Base-by-base conservation (phyloP, 2,113 vertebrate species). In the Gadus macrocephalus region DNA sequence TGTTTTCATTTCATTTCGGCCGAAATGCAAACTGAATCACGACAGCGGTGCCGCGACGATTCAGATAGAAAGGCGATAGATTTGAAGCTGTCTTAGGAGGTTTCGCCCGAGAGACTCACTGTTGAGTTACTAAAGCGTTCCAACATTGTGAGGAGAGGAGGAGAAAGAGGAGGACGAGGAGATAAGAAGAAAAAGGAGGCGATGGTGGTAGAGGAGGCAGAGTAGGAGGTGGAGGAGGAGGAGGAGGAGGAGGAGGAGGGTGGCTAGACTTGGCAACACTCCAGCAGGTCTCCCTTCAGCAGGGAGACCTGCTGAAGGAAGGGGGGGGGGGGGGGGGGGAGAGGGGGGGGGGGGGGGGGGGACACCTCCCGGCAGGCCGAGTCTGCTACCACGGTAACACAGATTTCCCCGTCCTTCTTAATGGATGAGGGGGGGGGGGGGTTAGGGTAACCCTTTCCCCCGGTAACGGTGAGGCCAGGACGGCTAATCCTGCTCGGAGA, bases 351-450 rank as follows among this genome's bases (percentile, higher is more conserved):
- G 49, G 49, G 1, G n/a, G 49, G 49, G 15, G 11, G 20, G 16
- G 42, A 9, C 42, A 8, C 42, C 42, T 49, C 56, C 42, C 3
- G 42, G 42, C 58, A 76, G 70, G 78, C 77, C 77, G 69, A 61
- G 67, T 49, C 78, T 73, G 83, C 82, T 86, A 79, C 78, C 85
- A 86, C 25, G 77, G 75, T 81, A 83, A 88, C 82, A 78, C 70
- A 74, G 56, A 85, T 58, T 16, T 16, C 55, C 55, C 55, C 55
- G 7, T 14, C 55, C 1, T n/a, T 17, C 61, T 25, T 71, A 75
- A 88, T 89, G 89, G 74, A 89, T 81, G 31, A 83, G 82, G 83
- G 85, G 86, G 86, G 83, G 86, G 81, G 84, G 83, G 84, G n/a
- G 42, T 82, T n/a, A n/a, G n/a, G n/a, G 9, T 3, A 68, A 74